Evolutionary conservation across 2,797 vertebrate genomes (phyloP).

Genomic region (Darevskia nairensis): DNA sequence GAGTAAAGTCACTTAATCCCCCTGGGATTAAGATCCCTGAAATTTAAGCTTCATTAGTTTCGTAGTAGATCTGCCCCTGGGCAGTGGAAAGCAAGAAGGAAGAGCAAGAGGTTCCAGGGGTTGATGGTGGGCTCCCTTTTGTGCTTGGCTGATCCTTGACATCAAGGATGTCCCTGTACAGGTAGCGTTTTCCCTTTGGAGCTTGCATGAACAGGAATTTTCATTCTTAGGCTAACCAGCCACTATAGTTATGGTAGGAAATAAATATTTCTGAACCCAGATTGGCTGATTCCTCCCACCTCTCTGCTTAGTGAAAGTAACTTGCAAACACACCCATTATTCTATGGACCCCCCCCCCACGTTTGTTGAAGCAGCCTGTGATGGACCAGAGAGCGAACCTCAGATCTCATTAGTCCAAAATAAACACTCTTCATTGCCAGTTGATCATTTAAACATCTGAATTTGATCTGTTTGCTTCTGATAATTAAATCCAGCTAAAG

Average conservation of each 20-base stretch:
- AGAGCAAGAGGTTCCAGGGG: neutral
- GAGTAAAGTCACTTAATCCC: no score
- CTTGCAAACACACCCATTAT: neutral
- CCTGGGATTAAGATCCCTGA: no score
- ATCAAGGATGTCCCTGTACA: neutral
- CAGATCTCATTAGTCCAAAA: neutral
- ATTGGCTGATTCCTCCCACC: no score
- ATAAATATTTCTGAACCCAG: neutral
- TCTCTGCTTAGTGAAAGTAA: neutral
- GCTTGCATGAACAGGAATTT: neutral
- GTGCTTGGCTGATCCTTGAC: neutral
- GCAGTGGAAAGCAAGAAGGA: neutral
- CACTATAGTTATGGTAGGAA: neutral
- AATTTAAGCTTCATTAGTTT: no score
- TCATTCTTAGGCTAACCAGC: neutral
- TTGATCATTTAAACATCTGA: slow-evolving; percentile 2
- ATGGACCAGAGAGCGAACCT: neutral
- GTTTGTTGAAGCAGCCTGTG: neutral
- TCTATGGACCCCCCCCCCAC: neutral
- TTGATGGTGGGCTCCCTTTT: neutral
- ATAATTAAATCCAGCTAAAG: slow-evolving; percentile 9
- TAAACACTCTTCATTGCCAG: neutral
- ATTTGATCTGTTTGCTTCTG: slow-evolving; percentile 10
- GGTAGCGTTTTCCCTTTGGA: neutral
- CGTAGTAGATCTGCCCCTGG: no score